Evolutionary conservation across 2,797 vertebrate genomes (phyloP).

Genomic region (Aratinga solstitialis): DNA sequence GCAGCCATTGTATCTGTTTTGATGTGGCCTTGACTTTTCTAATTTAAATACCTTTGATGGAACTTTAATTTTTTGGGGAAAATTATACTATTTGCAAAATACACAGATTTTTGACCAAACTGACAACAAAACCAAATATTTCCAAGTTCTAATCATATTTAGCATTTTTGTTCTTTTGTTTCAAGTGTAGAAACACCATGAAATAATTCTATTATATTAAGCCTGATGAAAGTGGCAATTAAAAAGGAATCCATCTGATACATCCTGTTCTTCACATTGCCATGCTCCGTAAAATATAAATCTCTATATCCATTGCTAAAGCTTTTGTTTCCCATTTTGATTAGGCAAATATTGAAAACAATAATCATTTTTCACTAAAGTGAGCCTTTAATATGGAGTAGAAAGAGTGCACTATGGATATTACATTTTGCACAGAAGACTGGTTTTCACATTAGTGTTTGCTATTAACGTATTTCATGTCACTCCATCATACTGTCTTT

Average conservation of each 20-base stretch:
- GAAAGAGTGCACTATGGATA: not conserved
- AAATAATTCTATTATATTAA: conserved; percentile 70
- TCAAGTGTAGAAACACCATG: conserved; percentile 49
- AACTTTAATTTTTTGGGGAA: not conserved
- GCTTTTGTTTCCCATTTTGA: not conserved
- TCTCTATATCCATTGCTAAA: not conserved
- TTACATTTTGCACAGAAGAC: conserved; percentile 63
- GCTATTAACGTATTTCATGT: conserved; percentile 57
- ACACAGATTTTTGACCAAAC: not conserved
- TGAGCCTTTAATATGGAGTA: conserved; percentile 23
- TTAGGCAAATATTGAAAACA: conserved; percentile 64
- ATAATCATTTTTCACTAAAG: conserved; percentile 63
- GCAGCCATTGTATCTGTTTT: not conserved
- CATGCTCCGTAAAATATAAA: conserved; percentile 37
- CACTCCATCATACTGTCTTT: conserved; percentile 70
- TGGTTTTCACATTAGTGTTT: conserved; percentile 61
- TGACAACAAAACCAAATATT: not conserved
- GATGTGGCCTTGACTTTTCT: not conserved
- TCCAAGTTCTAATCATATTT: conserved; percentile 9
- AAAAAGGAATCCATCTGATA: conserved; percentile 56
- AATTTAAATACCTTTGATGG: not conserved
- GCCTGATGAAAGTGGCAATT: conserved; percentile 69
- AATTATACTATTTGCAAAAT: not conserved
- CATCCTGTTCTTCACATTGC: conserved; percentile 25
- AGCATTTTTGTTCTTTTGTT: conserved; percentile 33